A percentile compares a stretch with the other conserved stretches of the same genome.
phyloP scores from a whole-genome alignment of 2,888 invertebrate genomes.

The Tinea semifulvella region DNA sequence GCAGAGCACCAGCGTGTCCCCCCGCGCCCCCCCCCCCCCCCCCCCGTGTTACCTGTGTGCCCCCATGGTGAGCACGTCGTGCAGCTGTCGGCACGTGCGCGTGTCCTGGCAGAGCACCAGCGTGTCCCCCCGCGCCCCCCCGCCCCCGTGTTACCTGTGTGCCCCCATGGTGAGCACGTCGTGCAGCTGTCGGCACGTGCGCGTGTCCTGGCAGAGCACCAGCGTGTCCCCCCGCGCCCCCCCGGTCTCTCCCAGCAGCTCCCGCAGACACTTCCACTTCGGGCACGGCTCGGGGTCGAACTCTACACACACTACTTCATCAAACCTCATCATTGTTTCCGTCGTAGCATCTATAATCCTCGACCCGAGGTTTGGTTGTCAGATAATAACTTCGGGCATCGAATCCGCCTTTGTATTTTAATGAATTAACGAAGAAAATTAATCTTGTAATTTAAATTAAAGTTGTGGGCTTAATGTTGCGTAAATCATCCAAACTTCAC shows the following conservation, averaged over 20 bases:
- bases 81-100: neutral
- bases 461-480: no score
- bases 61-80: neutral
- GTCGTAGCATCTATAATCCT: no score
- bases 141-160: constrained; percentile 35
- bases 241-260: constrained; percentile 71
- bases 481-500: no score
- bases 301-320: constrained; percentile 71
- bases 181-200: constrained; percentile 84
- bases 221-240: constrained; percentile 60
- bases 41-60: no score
- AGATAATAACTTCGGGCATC: no score
- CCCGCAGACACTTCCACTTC: constrained; percentile 87
- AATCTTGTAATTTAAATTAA: no score
- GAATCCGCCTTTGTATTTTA: no score
- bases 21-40: no score
- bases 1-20: constrained; percentile 86
- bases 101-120: neutral
- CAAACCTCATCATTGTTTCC: no score
- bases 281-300: constrained; percentile 85
- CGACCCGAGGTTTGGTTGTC: no score
- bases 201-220: constrained; percentile 84
- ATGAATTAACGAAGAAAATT: no score
- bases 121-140: neutral
- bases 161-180: constrained; percentile 72